Base-by-base conservation (phyloP, 2,113 vertebrate genomes). In the Tretioscincus oriximinensis region DNA sequence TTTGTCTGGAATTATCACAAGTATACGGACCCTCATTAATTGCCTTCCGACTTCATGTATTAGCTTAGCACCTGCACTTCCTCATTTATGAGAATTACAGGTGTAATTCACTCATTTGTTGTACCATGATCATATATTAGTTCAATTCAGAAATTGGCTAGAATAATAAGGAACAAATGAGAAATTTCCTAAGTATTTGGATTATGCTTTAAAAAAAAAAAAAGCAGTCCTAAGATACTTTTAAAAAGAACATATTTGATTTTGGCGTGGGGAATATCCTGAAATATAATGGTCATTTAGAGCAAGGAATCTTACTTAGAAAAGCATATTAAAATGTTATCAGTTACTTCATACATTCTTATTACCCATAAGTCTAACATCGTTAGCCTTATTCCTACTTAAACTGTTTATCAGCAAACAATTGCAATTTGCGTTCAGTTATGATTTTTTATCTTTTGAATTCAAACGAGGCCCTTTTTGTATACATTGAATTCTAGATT, bases 401-500 rank as follows among this genome's bases (percentile, higher is more conserved):
- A 81, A 86, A 84, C 86, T 86, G 47, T 88, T 88, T 82, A 7
- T 89, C 87, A 90, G 60, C 77, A 90, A 54, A 78, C 84, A 86
- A 11, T 41, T 81, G 83, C 76, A 35, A 2, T 1, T 1, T 66
- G 1, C 45, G 81, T 92, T 95, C 90, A 58, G 16, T 58, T 58
- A 93, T 92, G 95, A 89, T 86, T 72, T 4, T 0, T 84, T 9
- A 80, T n/a, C 71, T 65, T 73, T 70, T 82, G 1, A 14, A 2
- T 80, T 64, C 29, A 79, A 90, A 82, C 87, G 83, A 86, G 90
- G 88, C 78, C 78, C 89, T 90, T 82, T 91, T 90, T 91, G 93
- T 94, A 89, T 93, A 93, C 92, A 94, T 92, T 94, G 91, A 90
- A 92, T 88, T 78, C 88, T 89, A 89, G 83, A 83, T 64, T 60